phyloP scores from a whole-genome alignment of 2,888 invertebrate genomes.

The Amiota communis region DNA sequence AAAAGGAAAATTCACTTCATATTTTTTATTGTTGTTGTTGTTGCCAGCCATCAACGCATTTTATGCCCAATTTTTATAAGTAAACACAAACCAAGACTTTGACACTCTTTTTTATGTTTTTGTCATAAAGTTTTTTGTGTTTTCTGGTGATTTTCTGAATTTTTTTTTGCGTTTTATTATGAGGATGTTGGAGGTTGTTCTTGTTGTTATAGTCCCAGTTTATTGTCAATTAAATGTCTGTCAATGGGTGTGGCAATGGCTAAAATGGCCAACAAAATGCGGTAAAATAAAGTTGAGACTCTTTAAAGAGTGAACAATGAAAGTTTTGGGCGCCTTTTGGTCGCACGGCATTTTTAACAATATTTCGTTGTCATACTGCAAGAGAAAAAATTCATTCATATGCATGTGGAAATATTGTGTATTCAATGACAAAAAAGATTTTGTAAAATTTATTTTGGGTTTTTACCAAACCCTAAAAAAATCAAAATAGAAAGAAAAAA shows the following conservation, averaged over 20 bases:
- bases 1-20: neutral
- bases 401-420: neutral
- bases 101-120: conserved; percentile 45
- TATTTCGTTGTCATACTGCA: neutral
- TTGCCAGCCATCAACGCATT: conserved; percentile 8
- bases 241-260: neutral
- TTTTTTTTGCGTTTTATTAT: neutral
- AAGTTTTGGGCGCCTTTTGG: neutral
- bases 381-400: neutral
- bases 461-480: too few relatives aligned
- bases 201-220: conserved; percentile 6
- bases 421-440: neutral
- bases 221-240: conserved; percentile 20
- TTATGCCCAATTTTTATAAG: conserved; percentile 7
- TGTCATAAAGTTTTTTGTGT: conserved; percentile 40
- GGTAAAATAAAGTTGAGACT: neutral
- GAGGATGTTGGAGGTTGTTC: neutral
- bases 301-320: too few relatives aligned
- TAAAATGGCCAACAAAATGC: neutral
- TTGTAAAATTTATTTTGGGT: too few relatives aligned
- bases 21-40: conserved; percentile 21
- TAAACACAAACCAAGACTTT: conserved; percentile 27
- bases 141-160: neutral
- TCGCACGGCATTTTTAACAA: neutral
- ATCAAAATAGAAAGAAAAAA: too few relatives aligned